Evolutionary conservation across 2,113 vertebrate genomes (phyloP).

Genomic region (Candoia aspera): DNA sequence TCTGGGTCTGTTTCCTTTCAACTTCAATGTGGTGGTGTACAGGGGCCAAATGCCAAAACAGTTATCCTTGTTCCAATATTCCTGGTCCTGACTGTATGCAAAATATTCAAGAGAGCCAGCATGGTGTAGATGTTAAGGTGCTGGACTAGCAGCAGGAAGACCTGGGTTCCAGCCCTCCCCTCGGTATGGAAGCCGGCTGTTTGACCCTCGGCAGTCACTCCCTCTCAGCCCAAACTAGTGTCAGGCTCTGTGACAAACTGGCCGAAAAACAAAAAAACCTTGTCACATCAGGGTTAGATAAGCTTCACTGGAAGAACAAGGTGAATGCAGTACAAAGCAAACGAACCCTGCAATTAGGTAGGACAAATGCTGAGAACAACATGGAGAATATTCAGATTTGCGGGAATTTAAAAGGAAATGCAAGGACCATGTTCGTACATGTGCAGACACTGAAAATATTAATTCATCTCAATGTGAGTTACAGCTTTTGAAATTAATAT

Average conservation of each 20-base stretch:
- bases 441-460: not conserved
- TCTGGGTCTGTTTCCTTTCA: too few species aligned
- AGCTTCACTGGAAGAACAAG: not conserved
- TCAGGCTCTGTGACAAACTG: not conserved
- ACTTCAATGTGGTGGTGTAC: too few species aligned
- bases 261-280: not conserved
- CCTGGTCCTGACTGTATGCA: too few species aligned
- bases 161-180: not conserved
- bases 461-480: not conserved
- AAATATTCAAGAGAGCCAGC: not conserved
- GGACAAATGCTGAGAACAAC: not conserved
- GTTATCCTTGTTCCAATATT: too few species aligned
- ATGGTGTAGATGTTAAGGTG: not conserved
- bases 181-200: not conserved
- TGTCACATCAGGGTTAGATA: not conserved
- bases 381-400: not conserved
- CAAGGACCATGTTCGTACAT: not conserved
- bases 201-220: not conserved
- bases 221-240: not conserved
- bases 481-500: not conserved
- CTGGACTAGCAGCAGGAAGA: not conserved
- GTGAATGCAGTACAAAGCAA: not conserved
- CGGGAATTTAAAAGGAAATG: not conserved
- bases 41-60: too few species aligned
- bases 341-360: not conserved